These are phyloP conservation scores for Axea sp. DNA, from an alignment of 2,888 invertebrate species.

Conservation along the genomic window DNA sequence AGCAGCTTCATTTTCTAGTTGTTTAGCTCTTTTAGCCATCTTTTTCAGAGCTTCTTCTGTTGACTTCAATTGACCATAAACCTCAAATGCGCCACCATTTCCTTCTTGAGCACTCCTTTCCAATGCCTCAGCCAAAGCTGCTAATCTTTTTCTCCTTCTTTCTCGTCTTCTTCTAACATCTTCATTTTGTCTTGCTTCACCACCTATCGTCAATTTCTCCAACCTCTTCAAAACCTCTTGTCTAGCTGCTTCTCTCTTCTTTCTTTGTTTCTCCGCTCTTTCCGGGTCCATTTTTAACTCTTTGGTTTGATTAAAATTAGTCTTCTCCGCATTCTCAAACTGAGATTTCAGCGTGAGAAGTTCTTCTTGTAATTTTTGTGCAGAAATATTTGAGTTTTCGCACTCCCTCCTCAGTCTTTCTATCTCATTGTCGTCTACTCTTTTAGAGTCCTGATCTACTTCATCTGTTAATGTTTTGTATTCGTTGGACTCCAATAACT, in stretches of 20 bases:
- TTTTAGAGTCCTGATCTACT: slow-evolving; percentile 48
- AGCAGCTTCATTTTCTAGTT: slow-evolving; percentile 75
- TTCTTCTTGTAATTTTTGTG: slow-evolving; percentile 72
- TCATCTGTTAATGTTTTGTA: slow-evolving; percentile 44
- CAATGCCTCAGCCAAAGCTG: slow-evolving; percentile 73
- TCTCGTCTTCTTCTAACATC: slow-evolving; percentile 70
- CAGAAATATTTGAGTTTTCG: slow-evolving; percentile 72
- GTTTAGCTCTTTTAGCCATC: slow-evolving; percentile 75
- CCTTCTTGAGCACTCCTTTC: slow-evolving; percentile 75
- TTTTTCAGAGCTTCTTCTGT: slow-evolving; percentile 77
- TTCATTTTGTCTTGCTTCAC: slow-evolving; percentile 73
- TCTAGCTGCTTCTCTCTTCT: slow-evolving; percentile 75
- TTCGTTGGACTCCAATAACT: slow-evolving; percentile 79
- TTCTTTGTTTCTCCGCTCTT: slow-evolving; percentile 69
- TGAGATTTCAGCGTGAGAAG: slow-evolving; percentile 67
- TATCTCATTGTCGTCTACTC: slow-evolving; percentile 65
- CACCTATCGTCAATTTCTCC: slow-evolving; percentile 76
- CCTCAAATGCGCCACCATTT: slow-evolving; percentile 75
- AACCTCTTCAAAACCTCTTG: slow-evolving; percentile 74
- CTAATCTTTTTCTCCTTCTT: slow-evolving; percentile 72
- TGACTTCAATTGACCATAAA: slow-evolving; percentile 76
- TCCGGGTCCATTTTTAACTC: slow-evolving; percentile 67
- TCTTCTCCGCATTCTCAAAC: slow-evolving; percentile 59
- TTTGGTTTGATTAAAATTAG: not conserved
- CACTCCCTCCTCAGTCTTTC: slow-evolving; percentile 70